Conservation (phyloP, 2,797 vertebrate genomes). For the Agapornis canus region DNA sequence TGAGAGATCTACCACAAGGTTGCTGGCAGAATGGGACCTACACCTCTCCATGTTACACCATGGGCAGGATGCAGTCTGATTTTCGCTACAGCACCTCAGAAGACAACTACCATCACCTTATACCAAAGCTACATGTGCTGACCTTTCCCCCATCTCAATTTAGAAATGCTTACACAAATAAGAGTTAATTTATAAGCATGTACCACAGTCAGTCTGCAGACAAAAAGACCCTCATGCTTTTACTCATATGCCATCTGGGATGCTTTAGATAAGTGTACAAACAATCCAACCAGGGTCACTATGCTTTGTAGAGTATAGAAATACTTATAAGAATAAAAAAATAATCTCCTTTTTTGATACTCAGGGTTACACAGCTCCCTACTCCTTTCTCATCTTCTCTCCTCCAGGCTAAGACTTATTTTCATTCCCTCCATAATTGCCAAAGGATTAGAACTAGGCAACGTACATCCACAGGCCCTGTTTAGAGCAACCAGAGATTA, state of each 20-base stretch:
- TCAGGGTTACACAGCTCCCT: neutral
- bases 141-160: neutral
- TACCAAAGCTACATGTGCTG: neutral
- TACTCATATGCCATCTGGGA: neutral
- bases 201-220: neutral
- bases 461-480: neutral
- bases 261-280: neutral
- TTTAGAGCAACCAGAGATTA: neutral
- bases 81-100: neutral
- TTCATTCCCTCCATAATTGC: neutral
- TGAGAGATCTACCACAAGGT: neutral
- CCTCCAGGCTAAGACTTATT: neutral
- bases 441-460: neutral
- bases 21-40: neutral
- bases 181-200: neutral
- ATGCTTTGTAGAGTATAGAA: neutral
- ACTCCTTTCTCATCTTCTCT: neutral
- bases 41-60: neutral
- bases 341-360: neutral
- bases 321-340: neutral
- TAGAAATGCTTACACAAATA: neutral
- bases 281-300: neutral
- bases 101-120: neutral
- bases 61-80: neutral
- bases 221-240: fast-evolving